Evolutionary conservation across 2,113 vertebrate genomes (phyloP).

Genomic region (Dipodomys stephensi): DNA sequence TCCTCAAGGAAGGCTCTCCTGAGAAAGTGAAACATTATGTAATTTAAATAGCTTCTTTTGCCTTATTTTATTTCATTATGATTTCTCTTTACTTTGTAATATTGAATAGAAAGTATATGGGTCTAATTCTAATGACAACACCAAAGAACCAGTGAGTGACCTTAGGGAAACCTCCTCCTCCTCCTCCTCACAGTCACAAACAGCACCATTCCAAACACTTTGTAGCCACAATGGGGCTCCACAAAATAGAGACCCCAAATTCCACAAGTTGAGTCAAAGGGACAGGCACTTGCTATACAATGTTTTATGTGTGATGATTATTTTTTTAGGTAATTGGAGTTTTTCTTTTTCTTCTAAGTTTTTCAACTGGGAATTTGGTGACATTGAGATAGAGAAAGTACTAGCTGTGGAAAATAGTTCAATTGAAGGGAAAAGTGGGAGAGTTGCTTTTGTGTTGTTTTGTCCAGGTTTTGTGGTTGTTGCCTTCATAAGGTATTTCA

Average conservation of each 20-base stretch:
- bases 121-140: background rate
- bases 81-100: background rate
- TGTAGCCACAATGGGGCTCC: background rate
- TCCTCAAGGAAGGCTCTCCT: background rate
- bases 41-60: no score
- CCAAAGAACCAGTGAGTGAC: background rate
- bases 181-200: background rate
- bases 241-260: background rate
- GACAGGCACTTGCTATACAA: background rate
- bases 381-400: background rate
- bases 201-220: background rate
- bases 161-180: background rate
- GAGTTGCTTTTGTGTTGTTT: background rate
- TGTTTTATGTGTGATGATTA: background rate
- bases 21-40: background rate
- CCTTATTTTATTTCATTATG: no score
- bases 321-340: background rate
- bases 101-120: background rate
- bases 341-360: no score
- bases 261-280: background rate
- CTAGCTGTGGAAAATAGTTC: background rate
- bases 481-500: constrained; percentile 18
- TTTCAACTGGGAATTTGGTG: background rate
- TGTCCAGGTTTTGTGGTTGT: background rate
- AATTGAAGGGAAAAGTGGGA: background rate